A percentile compares a stretch with the other conserved stretches of the same genome.
Evolutionary conservation across 2,888 invertebrate species (phyloP).

Genomic region (Pachliopta kotzebuea): DNA sequence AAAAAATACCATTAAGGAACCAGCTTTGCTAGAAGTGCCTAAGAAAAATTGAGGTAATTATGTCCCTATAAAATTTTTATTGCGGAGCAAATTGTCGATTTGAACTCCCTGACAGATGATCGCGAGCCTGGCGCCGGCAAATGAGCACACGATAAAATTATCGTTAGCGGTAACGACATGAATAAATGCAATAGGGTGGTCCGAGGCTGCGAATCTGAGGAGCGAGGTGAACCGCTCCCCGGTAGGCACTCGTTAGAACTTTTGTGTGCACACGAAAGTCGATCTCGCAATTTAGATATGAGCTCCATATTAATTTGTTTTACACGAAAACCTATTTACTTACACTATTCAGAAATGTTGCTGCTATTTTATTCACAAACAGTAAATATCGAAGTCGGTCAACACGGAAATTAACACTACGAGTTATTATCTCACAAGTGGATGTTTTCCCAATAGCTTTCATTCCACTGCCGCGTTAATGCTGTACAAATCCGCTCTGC

Average conservation of each 20-base stretch:
- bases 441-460: constrained; percentile 26
- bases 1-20: constrained; percentile 31
- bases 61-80: constrained; percentile 77
- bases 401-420: constrained; percentile 19
- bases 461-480: constrained; percentile 23
- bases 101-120: constrained; percentile 75
- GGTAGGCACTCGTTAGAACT: constrained; percentile 63
- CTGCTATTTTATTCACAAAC: constrained; percentile 13
- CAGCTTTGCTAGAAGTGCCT: constrained; percentile 46
- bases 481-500: constrained; percentile 26
- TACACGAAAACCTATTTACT: constrained; percentile 13
- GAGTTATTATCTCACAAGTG: constrained; percentile 23
- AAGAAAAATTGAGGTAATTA: constrained; percentile 74
- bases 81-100: constrained; percentile 78
- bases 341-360: constrained; percentile 8
- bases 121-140: constrained; percentile 76
- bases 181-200: constrained; percentile 80
- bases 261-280: constrained; percentile 51
- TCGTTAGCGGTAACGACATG: constrained; percentile 82
- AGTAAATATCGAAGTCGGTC: constrained; percentile 13
- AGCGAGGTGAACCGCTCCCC: constrained; percentile 37
- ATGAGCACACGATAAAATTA: constrained; percentile 82
- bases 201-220: constrained; percentile 53
- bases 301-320: constrained; percentile 29
- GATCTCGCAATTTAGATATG: constrained; percentile 32